Percentiles rank a stretch among this genome's conserved stretches.
These are phyloP conservation scores for Chionomys nivalis DNA, from an alignment of 2,113 vertebrate genomes.

Conservation along the genomic window DNA sequence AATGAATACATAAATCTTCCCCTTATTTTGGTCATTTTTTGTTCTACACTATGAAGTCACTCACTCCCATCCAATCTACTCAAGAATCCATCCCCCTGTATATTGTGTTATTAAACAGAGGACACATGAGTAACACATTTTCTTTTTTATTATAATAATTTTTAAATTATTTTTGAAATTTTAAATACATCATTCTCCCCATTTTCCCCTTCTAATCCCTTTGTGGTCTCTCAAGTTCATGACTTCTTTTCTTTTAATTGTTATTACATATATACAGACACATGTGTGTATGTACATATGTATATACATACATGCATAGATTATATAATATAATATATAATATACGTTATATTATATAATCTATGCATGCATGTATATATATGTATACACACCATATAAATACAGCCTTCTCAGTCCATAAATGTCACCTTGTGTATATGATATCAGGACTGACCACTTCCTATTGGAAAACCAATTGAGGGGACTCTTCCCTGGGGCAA, in stretches of 20 bases:
- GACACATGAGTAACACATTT: neutral
- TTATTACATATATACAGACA: neutral
- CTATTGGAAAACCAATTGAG: neutral
- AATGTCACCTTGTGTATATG: neutral
- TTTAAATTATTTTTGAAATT: neutral
- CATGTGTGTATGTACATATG: neutral
- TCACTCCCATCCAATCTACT: neutral
- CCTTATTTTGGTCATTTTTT: neutral
- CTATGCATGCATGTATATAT: neutral
- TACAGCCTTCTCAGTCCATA: neutral
- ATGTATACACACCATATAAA: neutral
- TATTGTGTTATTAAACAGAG: neutral
- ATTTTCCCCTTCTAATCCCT: neutral
- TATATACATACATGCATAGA: neutral
- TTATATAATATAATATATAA: no score
- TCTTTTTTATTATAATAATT: no score
- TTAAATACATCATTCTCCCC: neutral
- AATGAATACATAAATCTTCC: neutral
- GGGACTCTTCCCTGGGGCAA: neutral
- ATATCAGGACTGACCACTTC: neutral
- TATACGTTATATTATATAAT: no score
- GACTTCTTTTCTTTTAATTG: neutral
- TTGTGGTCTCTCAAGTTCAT: neutral
- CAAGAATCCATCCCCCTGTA: neutral
- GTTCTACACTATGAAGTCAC: neutral